These are phyloP conservation scores for Physocephala rufipes DNA, from an alignment of 2,888 invertebrate genomes.

Conservation along the genomic window DNA sequence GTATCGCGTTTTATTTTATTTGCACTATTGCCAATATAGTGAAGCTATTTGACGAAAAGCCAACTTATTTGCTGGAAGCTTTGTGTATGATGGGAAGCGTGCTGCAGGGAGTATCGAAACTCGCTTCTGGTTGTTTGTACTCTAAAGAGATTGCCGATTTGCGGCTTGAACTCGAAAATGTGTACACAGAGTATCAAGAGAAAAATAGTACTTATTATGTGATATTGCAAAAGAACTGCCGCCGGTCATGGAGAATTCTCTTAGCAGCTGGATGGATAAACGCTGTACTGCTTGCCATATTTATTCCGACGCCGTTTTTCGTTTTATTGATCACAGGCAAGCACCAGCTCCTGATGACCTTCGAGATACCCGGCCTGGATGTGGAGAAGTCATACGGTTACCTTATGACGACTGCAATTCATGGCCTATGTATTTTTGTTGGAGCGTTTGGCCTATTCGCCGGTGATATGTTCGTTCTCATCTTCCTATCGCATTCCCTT, in stretches of 20 bases:
- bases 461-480: conserved; percentile 32
- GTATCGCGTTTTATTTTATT: conserved; percentile 23
- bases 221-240: not conserved
- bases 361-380: conserved; percentile 32
- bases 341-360: conserved; percentile 35
- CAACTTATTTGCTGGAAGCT: conserved; percentile 25
- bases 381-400: conserved; percentile 15
- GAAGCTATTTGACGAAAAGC: conserved; percentile 29
- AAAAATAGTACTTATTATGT: not conserved
- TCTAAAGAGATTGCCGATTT: not conserved
- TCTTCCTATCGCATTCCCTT: not conserved
- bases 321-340: not conserved
- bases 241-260: not conserved
- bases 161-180: not conserved
- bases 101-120: conserved; percentile 1
- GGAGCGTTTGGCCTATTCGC: conserved; percentile 37
- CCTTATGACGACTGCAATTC: conserved; percentile 3
- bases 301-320: conserved; percentile 2
- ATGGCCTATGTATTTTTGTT: conserved; percentile 24
- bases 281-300: not conserved
- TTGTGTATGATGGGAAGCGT: conserved; percentile 39
- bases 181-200: not conserved
- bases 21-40: conserved; percentile 26
- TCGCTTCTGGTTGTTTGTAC: not conserved
- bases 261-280: not conserved